A percentile compares a stretch with the other conserved stretches of the same genome.
Evolutionary conservation across 2,888 invertebrate species (phyloP).

Genomic region (Heteromyza rotundicornis): DNA sequence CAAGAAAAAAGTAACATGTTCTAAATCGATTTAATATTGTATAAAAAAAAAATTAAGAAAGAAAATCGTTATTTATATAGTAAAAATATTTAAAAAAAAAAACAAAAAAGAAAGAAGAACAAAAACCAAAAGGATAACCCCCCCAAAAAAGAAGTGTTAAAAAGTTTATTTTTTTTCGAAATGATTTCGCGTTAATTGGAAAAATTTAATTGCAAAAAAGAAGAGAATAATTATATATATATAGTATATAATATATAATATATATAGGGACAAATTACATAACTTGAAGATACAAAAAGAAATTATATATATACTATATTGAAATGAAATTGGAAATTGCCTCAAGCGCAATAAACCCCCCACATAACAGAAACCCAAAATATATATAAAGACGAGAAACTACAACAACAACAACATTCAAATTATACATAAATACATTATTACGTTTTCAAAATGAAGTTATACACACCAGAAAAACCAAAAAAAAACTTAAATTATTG

Average conservation of each 20-base stretch:
- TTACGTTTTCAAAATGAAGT: constrained; percentile 50
- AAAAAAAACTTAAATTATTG: no score
- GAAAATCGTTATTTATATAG: constrained; percentile 7
- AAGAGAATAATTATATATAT: constrained; percentile 34
- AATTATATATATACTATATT: constrained; percentile 27
- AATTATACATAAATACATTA: constrained; percentile 39
- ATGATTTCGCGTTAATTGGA: constrained; percentile 21
- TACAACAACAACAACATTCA: constrained; percentile 45
- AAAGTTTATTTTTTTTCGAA: not conserved
- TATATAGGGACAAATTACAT: no score
- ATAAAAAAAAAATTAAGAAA: not conserved
- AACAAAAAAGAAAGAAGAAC: no score
- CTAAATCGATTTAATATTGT: constrained; percentile 7
- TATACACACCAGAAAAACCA: constrained; percentile 43
- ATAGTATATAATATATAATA: no score
- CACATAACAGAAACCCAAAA: constrained; percentile 26
- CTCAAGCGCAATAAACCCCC: no score
- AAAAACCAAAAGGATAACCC: no score
- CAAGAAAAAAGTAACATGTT: constrained; percentile 3
- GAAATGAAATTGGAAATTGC: not conserved
- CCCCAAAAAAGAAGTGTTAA: not conserved
- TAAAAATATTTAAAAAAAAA: no score
- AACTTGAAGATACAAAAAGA: no score
- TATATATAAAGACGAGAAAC: constrained; percentile 18
- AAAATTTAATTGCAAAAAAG: constrained; percentile 33